Conservation (phyloP, 2,797 vertebrate species). For the Enteromius anoplus region DNA sequence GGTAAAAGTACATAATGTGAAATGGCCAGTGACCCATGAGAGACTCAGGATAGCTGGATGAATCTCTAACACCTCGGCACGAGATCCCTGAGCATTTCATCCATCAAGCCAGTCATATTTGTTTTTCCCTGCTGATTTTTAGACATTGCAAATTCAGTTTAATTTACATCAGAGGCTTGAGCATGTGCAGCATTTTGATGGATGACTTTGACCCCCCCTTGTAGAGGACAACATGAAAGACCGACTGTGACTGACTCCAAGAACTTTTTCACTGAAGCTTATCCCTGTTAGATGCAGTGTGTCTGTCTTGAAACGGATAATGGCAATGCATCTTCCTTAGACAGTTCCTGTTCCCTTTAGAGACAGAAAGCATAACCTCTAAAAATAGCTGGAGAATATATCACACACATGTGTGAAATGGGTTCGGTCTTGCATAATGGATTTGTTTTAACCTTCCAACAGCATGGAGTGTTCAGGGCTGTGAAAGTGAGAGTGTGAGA, state of each 20-base stretch:
- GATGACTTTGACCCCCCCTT: conserved; percentile 83
- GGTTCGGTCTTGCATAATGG: conserved; percentile 70
- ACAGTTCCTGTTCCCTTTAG: conserved; percentile 50
- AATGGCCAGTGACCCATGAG: conserved; percentile 71
- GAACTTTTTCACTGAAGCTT: conserved; percentile 48
- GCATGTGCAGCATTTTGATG: conserved; percentile 79
- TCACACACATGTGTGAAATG: conserved; percentile 61
- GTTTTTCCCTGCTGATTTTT: conserved; percentile 80
- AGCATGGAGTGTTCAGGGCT: conserved; percentile 45
- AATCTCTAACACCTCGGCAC: conserved; percentile 72
- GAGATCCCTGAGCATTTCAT: conserved; percentile 74
- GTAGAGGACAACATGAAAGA: conserved; percentile 73
- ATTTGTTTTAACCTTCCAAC: conserved; percentile 73
- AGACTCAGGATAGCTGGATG: conserved; percentile 69
- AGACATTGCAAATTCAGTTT: conserved; percentile 81
- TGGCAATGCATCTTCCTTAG: conserved; percentile 46
- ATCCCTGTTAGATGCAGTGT: conserved; percentile 44
- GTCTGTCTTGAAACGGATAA: conserved; percentile 52
- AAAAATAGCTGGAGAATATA: conserved; percentile 72
- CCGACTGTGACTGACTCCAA: conserved; percentile 61
- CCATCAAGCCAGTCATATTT: conserved; percentile 84
- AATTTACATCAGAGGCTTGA: conserved; percentile 73
- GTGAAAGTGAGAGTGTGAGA: conserved; percentile 17
- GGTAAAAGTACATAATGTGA: conserved; percentile 53
- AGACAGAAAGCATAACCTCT: conserved; percentile 69